These are phyloP conservation scores for Spinus olivaceus DNA, from an alignment of 2,797 vertebrate species.

Conservation along the genomic window DNA sequence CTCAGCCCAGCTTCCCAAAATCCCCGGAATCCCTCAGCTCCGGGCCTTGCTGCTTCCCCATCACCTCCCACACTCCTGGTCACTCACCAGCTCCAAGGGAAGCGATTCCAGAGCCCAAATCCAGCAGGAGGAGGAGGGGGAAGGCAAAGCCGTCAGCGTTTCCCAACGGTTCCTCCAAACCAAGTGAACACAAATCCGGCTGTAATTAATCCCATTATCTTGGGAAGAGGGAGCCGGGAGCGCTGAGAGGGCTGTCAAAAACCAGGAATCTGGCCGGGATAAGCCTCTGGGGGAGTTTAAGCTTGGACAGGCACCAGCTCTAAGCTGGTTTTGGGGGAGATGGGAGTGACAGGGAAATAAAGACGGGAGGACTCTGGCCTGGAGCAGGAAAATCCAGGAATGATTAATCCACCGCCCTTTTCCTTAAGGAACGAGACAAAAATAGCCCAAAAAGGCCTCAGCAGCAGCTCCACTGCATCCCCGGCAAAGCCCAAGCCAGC, in stretches of 20 bases:
- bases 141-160: rapidly evolving
- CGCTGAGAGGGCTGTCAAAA: neutral
- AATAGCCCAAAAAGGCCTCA: neutral
- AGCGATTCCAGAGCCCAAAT: neutral
- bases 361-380: neutral
- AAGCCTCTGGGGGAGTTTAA: neutral
- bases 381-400: neutral
- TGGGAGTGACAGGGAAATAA: neutral
- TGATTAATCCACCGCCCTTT: rapidly evolving
- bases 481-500: neutral
- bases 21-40: rapidly evolving
- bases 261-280: neutral
- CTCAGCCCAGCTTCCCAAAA: neutral
- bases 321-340: neutral
- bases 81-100: neutral
- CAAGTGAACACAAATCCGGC: neutral
- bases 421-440: neutral
- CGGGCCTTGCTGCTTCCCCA: rapidly evolving
- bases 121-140: rapidly evolving
- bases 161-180: neutral
- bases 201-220: conserved; percentile 45
- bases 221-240: neutral
- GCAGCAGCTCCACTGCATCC: rapidly evolving
- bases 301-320: neutral
- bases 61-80: neutral